Percentiles rank a stretch among this genome's conserved stretches.
phyloP scores from a whole-genome alignment of 23 tunicate species.

The Corella eumyota region DNA sequence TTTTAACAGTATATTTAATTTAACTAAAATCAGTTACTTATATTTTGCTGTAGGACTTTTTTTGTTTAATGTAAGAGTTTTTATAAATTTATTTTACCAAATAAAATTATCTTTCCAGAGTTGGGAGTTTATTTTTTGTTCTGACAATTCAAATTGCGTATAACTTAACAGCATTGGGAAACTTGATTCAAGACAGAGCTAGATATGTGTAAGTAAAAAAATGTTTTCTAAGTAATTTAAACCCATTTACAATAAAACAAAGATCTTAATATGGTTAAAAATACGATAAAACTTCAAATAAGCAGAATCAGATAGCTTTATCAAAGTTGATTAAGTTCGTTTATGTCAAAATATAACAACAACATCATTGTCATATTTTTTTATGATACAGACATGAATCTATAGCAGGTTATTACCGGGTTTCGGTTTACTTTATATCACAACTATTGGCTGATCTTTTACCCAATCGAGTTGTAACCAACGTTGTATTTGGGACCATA shows the following conservation, averaged over 20 bases:
- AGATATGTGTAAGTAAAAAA: constrained; percentile 22
- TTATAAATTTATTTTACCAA: background rate
- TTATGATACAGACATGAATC: constrained; percentile 78
- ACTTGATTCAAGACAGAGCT: constrained; percentile 14
- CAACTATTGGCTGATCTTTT: constrained; percentile 79
- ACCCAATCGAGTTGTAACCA: constrained; percentile 78
- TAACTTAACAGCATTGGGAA: constrained; percentile 22
- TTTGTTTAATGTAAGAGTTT: background rate
- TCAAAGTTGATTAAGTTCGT: too few species aligned
- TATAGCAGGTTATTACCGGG: constrained; percentile 78
- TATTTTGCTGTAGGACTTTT: too few species aligned
- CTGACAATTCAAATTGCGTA: constrained; percentile 16
- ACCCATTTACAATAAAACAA: too few species aligned
- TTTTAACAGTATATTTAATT: too few species aligned
- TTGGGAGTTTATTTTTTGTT: constrained; percentile 30
- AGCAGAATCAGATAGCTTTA: too few species aligned
- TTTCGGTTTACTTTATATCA: constrained; percentile 75
- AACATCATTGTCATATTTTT: too few species aligned
- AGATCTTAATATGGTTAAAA: too few species aligned
- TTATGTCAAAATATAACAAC: too few species aligned
- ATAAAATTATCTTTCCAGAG: background rate
- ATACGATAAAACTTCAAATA: too few species aligned
- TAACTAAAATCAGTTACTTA: too few species aligned
- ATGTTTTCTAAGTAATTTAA: too few species aligned
- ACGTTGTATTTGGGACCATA: constrained; percentile 32